Percentiles rank a stretch among this genome's conserved stretches.
phyloP scores from a whole-genome alignment of 1,140 invertebrate genomes.

The Pachypeltis micranthus region DNA sequence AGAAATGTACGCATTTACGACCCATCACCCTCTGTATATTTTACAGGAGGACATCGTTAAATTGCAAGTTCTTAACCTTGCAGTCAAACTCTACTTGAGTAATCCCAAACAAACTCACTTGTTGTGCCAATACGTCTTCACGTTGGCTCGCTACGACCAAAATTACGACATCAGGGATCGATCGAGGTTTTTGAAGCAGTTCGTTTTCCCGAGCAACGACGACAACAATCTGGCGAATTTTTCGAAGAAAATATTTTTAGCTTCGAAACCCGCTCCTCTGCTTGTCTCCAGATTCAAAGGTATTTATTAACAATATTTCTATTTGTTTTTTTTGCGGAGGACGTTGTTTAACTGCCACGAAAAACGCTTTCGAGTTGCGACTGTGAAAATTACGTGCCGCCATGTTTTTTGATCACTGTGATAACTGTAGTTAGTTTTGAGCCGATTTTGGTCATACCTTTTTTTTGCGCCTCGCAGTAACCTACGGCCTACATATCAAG shows the following conservation, averaged over 20 bases:
- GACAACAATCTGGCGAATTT: conserved; percentile 49
- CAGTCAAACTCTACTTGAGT: conserved; percentile 83
- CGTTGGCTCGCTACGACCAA: conserved; percentile 92
- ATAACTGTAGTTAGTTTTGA: no score
- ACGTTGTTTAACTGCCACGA: no score
- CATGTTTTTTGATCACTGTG: no score
- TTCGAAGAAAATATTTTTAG: conserved; percentile 76
- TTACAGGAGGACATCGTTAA: conserved; percentile 86
- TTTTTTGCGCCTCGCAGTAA: no score
- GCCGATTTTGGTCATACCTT: no score
- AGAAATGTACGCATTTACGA: neutral
- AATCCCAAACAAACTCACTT: conserved; percentile 77
- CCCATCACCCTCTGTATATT: conserved; percentile 22
- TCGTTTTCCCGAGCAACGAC: conserved; percentile 54
- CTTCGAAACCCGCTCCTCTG: conserved; percentile 83
- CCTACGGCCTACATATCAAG: no score
- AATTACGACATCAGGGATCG: conserved; percentile 97
- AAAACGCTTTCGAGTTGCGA: no score
- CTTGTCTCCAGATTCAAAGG: conserved; percentile 56
- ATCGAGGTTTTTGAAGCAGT: conserved; percentile 69
- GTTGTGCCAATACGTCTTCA: conserved; percentile 89
- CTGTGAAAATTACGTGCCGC: no score
- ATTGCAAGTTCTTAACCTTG: conserved; percentile 88
- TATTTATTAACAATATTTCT: no score
- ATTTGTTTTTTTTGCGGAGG: no score